Percentiles rank a stretch among this genome's conserved stretches.
These are phyloP conservation scores for Ciconia stormi DNA, from an alignment of 2,113 vertebrate species.

Conservation along the genomic window DNA sequence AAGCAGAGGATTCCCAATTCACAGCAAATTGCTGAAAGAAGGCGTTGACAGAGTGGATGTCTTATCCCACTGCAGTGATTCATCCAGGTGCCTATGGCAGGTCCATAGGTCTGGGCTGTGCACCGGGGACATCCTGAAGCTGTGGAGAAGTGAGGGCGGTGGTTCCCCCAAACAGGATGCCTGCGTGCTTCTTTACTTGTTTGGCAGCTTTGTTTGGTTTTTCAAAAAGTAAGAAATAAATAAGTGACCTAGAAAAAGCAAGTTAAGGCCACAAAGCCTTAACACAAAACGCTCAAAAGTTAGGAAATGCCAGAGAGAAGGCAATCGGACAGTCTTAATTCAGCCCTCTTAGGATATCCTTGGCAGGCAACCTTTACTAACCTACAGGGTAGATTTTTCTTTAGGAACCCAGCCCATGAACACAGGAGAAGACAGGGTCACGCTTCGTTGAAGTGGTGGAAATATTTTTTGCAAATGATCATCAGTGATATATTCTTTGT, in stretches of 20 bases:
- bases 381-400: background rate
- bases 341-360: background rate
- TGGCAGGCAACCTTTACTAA: background rate
- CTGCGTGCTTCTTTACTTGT: background rate
- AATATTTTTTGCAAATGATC: background rate
- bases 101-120: background rate
- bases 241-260: background rate
- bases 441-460: background rate
- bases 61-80: background rate
- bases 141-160: no score
- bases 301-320: background rate
- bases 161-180: background rate
- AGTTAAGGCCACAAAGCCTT: background rate
- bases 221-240: background rate
- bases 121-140: background rate
- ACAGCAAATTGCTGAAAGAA: background rate
- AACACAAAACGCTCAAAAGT: background rate
- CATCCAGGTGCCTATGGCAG: background rate
- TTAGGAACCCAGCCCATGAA: background rate
- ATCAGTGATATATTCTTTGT: background rate
- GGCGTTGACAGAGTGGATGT: background rate
- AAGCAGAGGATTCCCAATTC: background rate
- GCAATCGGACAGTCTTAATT: background rate
- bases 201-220: background rate
- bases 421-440: background rate